phyloP scores from a whole-genome alignment of 2,888 invertebrate genomes.

The Xestia xanthographa region DNA sequence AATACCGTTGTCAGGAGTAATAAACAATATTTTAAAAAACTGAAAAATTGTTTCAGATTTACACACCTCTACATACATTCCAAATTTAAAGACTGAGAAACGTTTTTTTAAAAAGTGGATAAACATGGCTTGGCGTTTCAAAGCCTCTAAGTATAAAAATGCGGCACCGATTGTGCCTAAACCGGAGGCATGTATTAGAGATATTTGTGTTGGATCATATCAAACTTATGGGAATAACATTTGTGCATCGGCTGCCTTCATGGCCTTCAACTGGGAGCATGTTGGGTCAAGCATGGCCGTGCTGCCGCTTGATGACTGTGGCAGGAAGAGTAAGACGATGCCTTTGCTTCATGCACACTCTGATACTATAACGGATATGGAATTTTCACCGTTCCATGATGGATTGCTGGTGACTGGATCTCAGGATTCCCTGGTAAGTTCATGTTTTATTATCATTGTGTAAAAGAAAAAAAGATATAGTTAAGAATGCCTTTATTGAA shows the following conservation, averaged over 20 bases:
- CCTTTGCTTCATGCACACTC: slow-evolving; percentile 96
- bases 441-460: slow-evolving; percentile 1
- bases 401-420: slow-evolving; percentile 97
- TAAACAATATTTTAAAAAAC: slow-evolving; percentile 17
- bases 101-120: slow-evolving; percentile 78
- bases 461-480: neutral
- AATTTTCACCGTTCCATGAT: slow-evolving; percentile 98
- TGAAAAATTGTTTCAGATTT: slow-evolving; percentile 73
- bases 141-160: slow-evolving; percentile 99
- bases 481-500: slow-evolving; percentile 9
- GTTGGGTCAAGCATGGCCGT: slow-evolving; percentile 97
- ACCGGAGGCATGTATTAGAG: slow-evolving; percentile 97
- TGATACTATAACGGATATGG: slow-evolving; percentile 98
- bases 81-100: slow-evolving; percentile 87
- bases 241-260: slow-evolving; percentile 97
- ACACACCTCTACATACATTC: slow-evolving; percentile 79
- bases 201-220: slow-evolving; percentile 97
- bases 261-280: slow-evolving; percentile 99
- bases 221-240: slow-evolving; percentile 99
- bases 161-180: slow-evolving; percentile 98
- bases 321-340: slow-evolving; percentile 97
- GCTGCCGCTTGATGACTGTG: slow-evolving; percentile 96
- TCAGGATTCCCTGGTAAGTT: slow-evolving; percentile 94
- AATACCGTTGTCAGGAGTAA: slow-evolving; percentile 48
- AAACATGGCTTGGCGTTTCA: slow-evolving; percentile 98